phyloP scores from a whole-genome alignment of 2,113 vertebrate genomes.

The Gallinago paraguaiae region DNA sequence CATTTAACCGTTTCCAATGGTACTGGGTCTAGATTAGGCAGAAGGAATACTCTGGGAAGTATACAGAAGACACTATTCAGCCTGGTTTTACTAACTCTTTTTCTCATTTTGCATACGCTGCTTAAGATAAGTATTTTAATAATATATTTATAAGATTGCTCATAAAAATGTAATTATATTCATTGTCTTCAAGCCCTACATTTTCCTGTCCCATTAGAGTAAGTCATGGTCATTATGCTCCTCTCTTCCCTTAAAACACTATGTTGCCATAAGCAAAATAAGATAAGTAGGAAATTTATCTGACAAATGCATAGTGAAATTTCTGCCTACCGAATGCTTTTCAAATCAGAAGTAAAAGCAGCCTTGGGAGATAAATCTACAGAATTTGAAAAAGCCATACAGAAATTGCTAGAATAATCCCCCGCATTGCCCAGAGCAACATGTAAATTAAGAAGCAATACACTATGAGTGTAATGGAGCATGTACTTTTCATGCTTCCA shows the following conservation, averaged over 20 bases:
- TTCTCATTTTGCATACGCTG: constrained; percentile 4
- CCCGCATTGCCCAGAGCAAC: constrained; percentile 65
- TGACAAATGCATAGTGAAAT: constrained; percentile 63
- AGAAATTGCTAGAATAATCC: constrained; percentile 68
- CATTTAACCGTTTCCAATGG: neutral
- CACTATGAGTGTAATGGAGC: constrained; percentile 70
- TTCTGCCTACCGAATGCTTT: constrained; percentile 64
- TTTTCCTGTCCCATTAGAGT: constrained; percentile 61
- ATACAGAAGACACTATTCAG: neutral
- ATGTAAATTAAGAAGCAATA: constrained; percentile 77
- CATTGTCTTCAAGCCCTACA: constrained; percentile 48
- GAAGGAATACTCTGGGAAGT: neutral
- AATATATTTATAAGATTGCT: constrained; percentile 58
- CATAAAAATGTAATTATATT: constrained; percentile 62
- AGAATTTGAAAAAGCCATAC: constrained; percentile 57
- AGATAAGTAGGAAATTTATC: constrained; percentile 65
- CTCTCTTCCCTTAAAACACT: constrained; percentile 19
- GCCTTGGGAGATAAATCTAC: constrained; percentile 65
- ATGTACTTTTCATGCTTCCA: constrained; percentile 66
- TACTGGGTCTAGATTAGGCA: neutral
- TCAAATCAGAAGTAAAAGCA: constrained; percentile 65
- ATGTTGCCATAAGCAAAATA: constrained; percentile 60
- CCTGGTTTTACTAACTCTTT: neutral
- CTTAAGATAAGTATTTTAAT: constrained; percentile 35
- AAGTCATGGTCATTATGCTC: constrained; percentile 58